These are phyloP conservation scores for Euplagia quadripunctaria DNA, from an alignment of 2,888 invertebrate genomes.

Conservation along the genomic window DNA sequence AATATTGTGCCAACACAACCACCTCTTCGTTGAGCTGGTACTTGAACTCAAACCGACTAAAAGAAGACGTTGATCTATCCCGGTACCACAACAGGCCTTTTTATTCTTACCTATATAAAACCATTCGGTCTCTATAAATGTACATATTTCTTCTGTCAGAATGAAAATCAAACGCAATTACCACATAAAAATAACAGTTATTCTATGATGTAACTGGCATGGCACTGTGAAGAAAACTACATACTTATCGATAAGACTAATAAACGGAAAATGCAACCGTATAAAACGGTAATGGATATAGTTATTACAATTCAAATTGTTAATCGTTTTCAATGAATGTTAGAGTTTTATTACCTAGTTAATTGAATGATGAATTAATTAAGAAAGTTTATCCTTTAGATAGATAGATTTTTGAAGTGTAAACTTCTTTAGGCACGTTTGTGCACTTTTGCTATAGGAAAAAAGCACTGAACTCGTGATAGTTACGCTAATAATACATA, in stretches of 20 bases:
- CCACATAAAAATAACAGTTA: background rate
- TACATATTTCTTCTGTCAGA: background rate
- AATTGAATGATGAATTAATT: background rate
- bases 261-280: background rate
- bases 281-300: slow-evolving; percentile 1
- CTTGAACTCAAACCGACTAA: no score
- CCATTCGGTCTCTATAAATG: background rate
- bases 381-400: no score
- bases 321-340: slow-evolving; percentile 4
- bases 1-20: no score
- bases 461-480: no score
- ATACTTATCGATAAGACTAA: background rate
- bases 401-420: no score
- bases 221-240: background rate
- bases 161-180: background rate
- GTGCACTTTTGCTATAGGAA: no score
- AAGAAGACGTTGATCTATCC: no score
- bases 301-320: background rate
- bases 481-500: no score
- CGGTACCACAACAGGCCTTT: no score
- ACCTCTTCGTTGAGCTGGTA: no score
- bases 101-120: background rate
- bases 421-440: no score
- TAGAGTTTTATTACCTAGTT: slow-evolving; percentile 1
- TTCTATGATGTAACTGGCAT: background rate